phyloP scores from a whole-genome alignment of 64 coral and sea anemone genomes.

The Catalaphyllia jardinei region DNA sequence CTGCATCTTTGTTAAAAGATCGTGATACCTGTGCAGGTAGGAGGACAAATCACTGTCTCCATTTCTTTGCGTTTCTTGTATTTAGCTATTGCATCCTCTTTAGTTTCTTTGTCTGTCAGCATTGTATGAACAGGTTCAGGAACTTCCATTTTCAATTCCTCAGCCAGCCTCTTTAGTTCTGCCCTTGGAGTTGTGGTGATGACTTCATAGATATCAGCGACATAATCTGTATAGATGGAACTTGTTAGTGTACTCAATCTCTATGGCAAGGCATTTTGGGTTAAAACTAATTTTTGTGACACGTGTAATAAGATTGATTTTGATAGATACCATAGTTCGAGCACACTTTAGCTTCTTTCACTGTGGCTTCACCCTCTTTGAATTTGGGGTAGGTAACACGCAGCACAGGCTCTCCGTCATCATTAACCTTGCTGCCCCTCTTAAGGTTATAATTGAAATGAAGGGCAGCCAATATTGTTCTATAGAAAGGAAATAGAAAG shows the following conservation, averaged over 20 bases:
- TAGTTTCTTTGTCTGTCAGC: not conserved
- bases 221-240: no score
- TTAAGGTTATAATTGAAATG: conserved; percentile 28
- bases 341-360: conserved; percentile 11
- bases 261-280: not conserved
- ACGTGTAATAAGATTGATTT: not conserved
- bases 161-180: no score
- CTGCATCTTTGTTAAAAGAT: not conserved
- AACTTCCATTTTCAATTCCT: no score
- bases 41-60: conserved; percentile 9
- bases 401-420: not conserved
- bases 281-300: not conserved
- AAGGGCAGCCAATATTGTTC: not conserved
- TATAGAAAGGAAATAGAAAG: no score
- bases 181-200: no score
- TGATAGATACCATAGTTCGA: conserved; percentile 32
- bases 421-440: not conserved
- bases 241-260: no score
- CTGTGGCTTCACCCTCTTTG: conserved; percentile 8
- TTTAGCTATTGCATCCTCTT: not conserved
- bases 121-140: not conserved
- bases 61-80: conserved; percentile 1
- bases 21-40: conserved; percentile 6
- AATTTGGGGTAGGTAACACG: not conserved
- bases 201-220: no score